phyloP scores from a whole-genome alignment of 1,140 invertebrate species.

The Drosophila arawakana region DNA sequence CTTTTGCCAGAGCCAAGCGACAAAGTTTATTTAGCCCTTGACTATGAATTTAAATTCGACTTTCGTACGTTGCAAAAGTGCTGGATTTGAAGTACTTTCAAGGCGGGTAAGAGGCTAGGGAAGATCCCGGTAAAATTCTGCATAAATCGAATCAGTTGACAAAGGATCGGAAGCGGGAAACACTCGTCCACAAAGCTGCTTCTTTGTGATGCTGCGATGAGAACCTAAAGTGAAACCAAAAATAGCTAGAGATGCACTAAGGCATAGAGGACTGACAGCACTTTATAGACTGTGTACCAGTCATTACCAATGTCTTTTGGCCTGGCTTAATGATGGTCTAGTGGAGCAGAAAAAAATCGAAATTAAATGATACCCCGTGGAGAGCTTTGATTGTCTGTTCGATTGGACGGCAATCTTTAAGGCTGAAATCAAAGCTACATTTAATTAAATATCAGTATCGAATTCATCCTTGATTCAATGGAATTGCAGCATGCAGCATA shows the following conservation, averaged over 20 bases:
- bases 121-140: conserved; percentile 14
- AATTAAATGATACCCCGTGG: conserved; percentile 1
- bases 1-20: conserved; percentile 48
- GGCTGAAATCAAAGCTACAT: conserved; percentile 57
- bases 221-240: conserved; percentile 5
- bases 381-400: background rate
- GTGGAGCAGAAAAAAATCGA: background rate
- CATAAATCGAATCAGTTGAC: conserved; percentile 62
- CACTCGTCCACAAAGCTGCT: background rate
- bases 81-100: conserved; percentile 38
- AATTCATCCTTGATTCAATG: conserved; percentile 21
- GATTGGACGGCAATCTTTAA: conserved; percentile 6
- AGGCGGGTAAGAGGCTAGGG: background rate
- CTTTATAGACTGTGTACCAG: conserved; percentile 30
- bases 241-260: conserved; percentile 44
- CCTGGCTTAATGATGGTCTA: conserved; percentile 17
- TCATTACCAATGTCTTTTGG: conserved; percentile 29
- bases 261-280: conserved; percentile 12
- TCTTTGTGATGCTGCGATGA: conserved; percentile 16
- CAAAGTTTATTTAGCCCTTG: conserved; percentile 79
- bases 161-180: conserved; percentile 7
- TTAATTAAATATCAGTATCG: conserved; percentile 72
- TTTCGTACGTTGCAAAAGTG: conserved; percentile 37
- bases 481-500: conserved; percentile 10
- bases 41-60: conserved; percentile 67